Percentiles rank a stretch among this genome's conserved stretches.
Conservation (phyloP, 2,797 vertebrate genomes). For the Trematomus bernacchii region DNA sequence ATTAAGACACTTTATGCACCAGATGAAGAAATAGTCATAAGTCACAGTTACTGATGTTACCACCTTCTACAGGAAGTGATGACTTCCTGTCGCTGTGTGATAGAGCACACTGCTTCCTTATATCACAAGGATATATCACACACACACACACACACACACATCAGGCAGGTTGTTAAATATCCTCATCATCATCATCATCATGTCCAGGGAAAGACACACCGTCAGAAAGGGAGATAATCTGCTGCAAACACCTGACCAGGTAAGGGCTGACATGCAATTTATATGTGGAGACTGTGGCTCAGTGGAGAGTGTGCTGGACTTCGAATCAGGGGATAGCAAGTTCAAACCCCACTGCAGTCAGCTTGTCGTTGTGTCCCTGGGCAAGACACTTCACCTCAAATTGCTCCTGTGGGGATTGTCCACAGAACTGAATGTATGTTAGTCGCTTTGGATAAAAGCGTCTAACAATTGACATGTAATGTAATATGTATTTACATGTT, state of each 20-base stretch:
- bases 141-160: conserved; percentile 24
- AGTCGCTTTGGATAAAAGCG: too few relatives aligned
- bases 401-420: too few relatives aligned
- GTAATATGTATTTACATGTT: too few relatives aligned
- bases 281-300: too few relatives aligned
- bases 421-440: too few relatives aligned
- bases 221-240: conserved; percentile 52
- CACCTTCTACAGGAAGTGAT: conserved; percentile 85
- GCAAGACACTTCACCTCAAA: too few relatives aligned
- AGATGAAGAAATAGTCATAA: conserved; percentile 59
- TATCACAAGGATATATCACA: conserved; percentile 4
- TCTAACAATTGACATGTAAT: too few relatives aligned
- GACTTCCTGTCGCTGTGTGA: conserved; percentile 78
- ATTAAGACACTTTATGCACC: not conserved
- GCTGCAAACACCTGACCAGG: conserved; percentile 79
- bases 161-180: conserved; percentile 25
- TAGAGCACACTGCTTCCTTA: conserved; percentile 56
- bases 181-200: conserved; percentile 66
- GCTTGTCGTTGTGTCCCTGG: too few relatives aligned
- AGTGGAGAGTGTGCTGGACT: too few relatives aligned
- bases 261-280: conserved; percentile 37
- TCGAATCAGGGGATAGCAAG: too few relatives aligned
- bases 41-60: conserved; percentile 65
- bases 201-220: conserved; percentile 67
- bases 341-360: too few relatives aligned